Conservation (phyloP, 2,888 invertebrate species). For the Ceriagrion tenellum region DNA sequence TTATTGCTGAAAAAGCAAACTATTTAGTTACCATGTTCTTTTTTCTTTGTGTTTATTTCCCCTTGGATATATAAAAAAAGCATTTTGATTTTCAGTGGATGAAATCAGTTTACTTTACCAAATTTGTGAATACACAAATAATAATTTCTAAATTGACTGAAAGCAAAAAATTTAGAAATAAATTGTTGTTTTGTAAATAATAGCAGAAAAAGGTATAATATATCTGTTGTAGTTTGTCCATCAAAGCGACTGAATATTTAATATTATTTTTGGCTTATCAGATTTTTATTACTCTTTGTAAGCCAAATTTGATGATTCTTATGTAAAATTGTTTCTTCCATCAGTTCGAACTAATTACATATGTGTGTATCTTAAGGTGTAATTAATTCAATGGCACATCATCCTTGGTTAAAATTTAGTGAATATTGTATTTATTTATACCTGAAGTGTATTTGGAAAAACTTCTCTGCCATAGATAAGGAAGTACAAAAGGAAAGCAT, state of each 20-base stretch:
- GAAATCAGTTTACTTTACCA: conserved; percentile 10
- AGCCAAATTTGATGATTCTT: conserved; percentile 12
- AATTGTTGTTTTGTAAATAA: conserved; percentile 27
- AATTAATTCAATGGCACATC: conserved; percentile 10
- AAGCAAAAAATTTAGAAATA: conserved; percentile 22
- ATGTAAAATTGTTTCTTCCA: conserved; percentile 54
- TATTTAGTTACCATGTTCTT: conserved; percentile 49
- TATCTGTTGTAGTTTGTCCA: conserved; percentile 47
- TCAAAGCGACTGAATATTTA: conserved; percentile 47
- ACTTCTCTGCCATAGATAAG: conserved; percentile 54
- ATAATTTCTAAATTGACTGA: conserved; percentile 39
- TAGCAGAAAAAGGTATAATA: conserved; percentile 29
- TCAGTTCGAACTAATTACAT: background rate
- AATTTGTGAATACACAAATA: conserved; percentile 3
- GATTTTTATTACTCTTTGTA: conserved; percentile 11
- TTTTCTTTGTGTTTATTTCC: conserved; percentile 24
- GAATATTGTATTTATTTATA: conserved; percentile 50
- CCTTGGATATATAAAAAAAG: background rate
- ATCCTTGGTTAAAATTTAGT: conserved; percentile 51
- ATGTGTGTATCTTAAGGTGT: background rate
- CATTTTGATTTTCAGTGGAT: background rate
- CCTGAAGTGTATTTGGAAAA: conserved; percentile 35
- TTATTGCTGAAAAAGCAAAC: background rate
- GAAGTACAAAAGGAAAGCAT: conserved; percentile 63
- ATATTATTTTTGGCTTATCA: conserved; percentile 26